phyloP scores from a whole-genome alignment of 2,113 vertebrate species.

The Todiramphus saurophagus region DNA sequence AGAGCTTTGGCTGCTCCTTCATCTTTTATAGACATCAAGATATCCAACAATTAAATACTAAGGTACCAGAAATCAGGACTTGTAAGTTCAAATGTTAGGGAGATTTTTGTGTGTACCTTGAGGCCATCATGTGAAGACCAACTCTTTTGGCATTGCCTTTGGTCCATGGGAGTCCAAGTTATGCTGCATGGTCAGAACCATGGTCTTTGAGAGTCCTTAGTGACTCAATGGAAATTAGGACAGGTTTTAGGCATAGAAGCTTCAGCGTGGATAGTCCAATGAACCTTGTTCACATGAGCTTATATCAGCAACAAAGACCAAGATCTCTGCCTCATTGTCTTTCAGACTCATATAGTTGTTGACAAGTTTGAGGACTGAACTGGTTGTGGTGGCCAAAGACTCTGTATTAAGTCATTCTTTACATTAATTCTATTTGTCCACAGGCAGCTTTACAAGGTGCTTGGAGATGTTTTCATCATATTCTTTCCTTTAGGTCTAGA shows the following conservation, averaged over 20 bases:
- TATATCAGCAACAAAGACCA: neutral
- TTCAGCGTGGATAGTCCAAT: neutral
- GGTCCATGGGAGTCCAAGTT: neutral
- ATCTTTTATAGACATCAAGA: neutral
- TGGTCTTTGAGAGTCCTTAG: neutral
- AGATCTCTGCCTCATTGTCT: neutral
- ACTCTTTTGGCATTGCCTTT: neutral
- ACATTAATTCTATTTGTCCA: neutral
- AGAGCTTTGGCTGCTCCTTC: neutral
- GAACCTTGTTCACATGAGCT: neutral
- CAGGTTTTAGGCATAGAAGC: neutral
- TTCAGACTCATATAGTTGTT: fast-evolving
- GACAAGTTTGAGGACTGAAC: neutral
- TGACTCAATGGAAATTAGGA: neutral
- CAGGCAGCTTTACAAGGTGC: neutral
- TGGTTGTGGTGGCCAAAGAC: neutral
- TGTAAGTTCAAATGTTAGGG: neutral
- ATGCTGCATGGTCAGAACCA: neutral
- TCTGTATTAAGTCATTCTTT: neutral
- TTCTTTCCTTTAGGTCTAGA: neutral
- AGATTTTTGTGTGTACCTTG: neutral
- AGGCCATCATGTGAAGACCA: neutral
- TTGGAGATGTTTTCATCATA: neutral
- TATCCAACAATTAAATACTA: neutral
- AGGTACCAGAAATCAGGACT: neutral